These are phyloP conservation scores for Cotesia congregata DNA, from an alignment of 2,888 invertebrate species.

Conservation along the genomic window DNA sequence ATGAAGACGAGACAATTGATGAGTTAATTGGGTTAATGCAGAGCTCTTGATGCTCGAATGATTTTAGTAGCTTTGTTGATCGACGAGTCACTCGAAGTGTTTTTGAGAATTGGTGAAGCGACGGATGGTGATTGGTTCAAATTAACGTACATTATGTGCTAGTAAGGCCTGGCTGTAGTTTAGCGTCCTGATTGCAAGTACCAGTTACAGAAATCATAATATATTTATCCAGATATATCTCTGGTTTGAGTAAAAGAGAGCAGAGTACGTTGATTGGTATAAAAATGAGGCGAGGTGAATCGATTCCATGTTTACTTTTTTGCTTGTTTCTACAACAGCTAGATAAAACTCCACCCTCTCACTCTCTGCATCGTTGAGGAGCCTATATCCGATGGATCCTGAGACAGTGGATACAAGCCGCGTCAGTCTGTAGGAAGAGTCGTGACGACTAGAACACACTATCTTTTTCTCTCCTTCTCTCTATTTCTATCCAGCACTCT, in stretches of 20 bases:
- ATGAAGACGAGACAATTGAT: neutral
- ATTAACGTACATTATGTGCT: neutral
- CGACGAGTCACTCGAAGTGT: neutral
- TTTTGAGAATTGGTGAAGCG: neutral
- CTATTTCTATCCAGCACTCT: neutral
- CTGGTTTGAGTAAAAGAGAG: slow-evolving; percentile 1
- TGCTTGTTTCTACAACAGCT: slow-evolving; percentile 14
- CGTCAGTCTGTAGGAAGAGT: slow-evolving; percentile 26
- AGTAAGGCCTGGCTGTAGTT: neutral
- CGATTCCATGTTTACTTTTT: neutral
- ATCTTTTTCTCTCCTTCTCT: neutral
- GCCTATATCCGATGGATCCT: slow-evolving; percentile 1
- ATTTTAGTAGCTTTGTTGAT: neutral
- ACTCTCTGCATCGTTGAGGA: slow-evolving; percentile 2
- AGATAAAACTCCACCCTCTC: slow-evolving; percentile 15
- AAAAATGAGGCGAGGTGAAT: neutral
- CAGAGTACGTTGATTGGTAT: neutral
- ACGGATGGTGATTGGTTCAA: neutral
- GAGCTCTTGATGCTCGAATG: neutral
- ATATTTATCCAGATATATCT: neutral
- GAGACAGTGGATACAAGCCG: neutral
- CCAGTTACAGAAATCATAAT: neutral
- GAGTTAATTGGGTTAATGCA: neutral
- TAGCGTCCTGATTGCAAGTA: neutral
- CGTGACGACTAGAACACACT: slow-evolving; percentile 20